These are phyloP conservation scores for Bellardia bayeri DNA, from an alignment of 2,888 invertebrate species.

Conservation along the genomic window DNA sequence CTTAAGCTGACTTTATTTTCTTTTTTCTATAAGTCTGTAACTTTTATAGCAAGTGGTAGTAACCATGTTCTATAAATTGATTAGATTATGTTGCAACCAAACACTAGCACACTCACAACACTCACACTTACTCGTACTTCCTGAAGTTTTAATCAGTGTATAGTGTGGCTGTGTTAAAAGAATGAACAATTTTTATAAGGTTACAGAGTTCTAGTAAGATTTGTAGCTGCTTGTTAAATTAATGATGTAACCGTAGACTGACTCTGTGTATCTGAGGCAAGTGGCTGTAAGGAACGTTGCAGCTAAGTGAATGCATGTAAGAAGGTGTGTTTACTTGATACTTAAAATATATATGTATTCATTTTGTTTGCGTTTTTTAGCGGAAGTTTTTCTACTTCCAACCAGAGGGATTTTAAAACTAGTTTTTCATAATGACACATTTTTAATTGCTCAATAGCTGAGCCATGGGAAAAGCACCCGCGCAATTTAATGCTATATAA, in stretches of 20 bases:
- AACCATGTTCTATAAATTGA: constrained; percentile 69
- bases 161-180: constrained; percentile 3
- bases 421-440: constrained; percentile 57
- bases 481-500: constrained; percentile 13
- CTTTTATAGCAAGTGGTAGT: constrained; percentile 44
- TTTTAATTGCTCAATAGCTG: constrained; percentile 44
- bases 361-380: constrained; percentile 1
- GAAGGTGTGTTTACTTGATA: constrained; percentile 54
- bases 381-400: constrained; percentile 66
- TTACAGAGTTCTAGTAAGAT: constrained; percentile 51
- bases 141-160: constrained; percentile 67
- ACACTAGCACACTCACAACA: constrained; percentile 10
- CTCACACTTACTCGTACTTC: constrained; percentile 43
- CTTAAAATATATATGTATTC: constrained; percentile 3
- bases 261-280: constrained; percentile 13
- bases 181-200: constrained; percentile 15
- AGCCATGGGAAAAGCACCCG: constrained; percentile 49
- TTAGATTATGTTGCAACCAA: constrained; percentile 70
- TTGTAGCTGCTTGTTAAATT: constrained; percentile 77
- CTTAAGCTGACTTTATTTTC: constrained; percentile 12
- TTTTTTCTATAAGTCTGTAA: constrained; percentile 9
- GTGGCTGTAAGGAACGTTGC: constrained; percentile 27
- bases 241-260: constrained; percentile 78
- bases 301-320: constrained; percentile 29
- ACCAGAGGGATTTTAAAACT: constrained; percentile 26